Percentiles rank a stretch among this genome's conserved stretches.
phyloP scores from a whole-genome alignment of 2,888 invertebrate species.

The Cheilosia vulpina region DNA sequence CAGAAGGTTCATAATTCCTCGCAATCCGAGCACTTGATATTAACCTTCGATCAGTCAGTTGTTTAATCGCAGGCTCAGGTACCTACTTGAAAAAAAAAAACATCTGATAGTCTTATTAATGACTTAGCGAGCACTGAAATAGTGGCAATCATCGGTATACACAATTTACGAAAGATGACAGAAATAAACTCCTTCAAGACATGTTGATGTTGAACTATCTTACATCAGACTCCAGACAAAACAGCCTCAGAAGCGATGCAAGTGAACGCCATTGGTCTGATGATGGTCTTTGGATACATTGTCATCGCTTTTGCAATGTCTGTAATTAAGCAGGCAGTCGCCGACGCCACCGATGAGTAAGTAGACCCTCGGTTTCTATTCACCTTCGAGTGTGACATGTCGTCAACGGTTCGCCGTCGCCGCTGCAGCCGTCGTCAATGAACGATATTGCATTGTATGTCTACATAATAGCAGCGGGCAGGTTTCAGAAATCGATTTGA shows the following conservation, averaged over 20 bases:
- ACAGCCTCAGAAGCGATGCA: constrained; percentile 24
- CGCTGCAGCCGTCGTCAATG: background rate
- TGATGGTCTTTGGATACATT: constrained; percentile 23
- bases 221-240: constrained; percentile 20
- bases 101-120: constrained; percentile 30
- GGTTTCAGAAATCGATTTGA: constrained; percentile 47
- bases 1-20: constrained; percentile 14
- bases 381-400: constrained; percentile 47
- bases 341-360: background rate
- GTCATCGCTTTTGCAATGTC: constrained; percentile 37
- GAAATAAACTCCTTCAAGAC: constrained; percentile 9
- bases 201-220: constrained; percentile 39
- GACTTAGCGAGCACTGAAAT: constrained; percentile 29
- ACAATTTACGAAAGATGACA: constrained; percentile 18
- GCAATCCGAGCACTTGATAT: constrained; percentile 23
- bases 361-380: constrained; percentile 18
- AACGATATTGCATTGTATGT: constrained; percentile 28
- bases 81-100: background rate
- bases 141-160: constrained; percentile 14
- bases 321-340: constrained; percentile 37
- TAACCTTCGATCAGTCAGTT: constrained; percentile 18
- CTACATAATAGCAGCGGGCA: constrained; percentile 7
- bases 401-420: constrained; percentile 9
- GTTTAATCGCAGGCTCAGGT: constrained; percentile 11
- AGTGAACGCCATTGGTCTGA: constrained; percentile 22